These are phyloP conservation scores for Chrysogorgia sp. DNA, from an alignment of 92 coral and sea anemone species.

Conservation along the genomic window DNA sequence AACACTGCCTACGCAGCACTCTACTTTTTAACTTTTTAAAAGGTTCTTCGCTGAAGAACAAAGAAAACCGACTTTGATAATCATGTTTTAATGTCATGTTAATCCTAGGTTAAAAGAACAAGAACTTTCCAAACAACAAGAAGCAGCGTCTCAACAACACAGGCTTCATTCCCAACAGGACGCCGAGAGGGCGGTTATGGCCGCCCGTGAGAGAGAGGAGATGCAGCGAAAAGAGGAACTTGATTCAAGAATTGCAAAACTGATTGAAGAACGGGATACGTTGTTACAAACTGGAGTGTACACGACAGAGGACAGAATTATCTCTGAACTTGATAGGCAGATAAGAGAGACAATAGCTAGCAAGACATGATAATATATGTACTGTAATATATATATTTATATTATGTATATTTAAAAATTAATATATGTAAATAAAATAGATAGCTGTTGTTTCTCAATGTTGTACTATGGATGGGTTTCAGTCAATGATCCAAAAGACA, in stretches of 20 bases:
- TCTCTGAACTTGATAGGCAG: slow-evolving; percentile 90
- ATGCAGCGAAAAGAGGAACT: slow-evolving; percentile 61
- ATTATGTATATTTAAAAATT: neutral
- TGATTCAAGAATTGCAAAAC: slow-evolving; percentile 82
- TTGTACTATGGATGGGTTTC: no score
- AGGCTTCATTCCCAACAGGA: slow-evolving; percentile 31
- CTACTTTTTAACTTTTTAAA: no score
- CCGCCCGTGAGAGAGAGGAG: slow-evolving; percentile 39
- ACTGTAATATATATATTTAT: no score
- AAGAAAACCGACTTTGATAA: no score
- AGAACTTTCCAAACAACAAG: slow-evolving; percentile 43
- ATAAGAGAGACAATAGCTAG: slow-evolving; percentile 94
- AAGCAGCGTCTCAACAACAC: slow-evolving; percentile 6
- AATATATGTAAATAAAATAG: neutral
- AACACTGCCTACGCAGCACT: no score
- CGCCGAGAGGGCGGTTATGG: slow-evolving; percentile 21
- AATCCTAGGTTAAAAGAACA: slow-evolving; percentile 33
- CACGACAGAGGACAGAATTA: slow-evolving; percentile 92
- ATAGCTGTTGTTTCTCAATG: no score
- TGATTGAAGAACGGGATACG: slow-evolving; percentile 95
- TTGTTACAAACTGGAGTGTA: slow-evolving; percentile 92
- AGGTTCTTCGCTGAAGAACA: no score
- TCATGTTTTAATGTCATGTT: neutral
- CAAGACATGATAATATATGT: slow-evolving; percentile 55
- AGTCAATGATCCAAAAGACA: no score